Evolutionary conservation across 2,888 invertebrate species (phyloP), one percentile per base, ranked within the genome.

Genomic region (Drepana falcataria): DNA sequence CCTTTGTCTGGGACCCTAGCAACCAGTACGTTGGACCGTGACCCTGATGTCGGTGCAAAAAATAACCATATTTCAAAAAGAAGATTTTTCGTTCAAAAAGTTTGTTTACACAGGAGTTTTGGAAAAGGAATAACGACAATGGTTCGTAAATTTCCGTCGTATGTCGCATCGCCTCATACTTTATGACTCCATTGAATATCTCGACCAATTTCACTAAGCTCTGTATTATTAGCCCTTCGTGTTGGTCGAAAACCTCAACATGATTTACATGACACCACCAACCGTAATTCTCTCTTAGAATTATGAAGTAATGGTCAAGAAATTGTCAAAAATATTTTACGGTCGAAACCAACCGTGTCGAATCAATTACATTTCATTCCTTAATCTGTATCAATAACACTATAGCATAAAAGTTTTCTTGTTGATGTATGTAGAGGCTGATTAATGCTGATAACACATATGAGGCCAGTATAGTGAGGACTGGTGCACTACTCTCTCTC

Each of bases 251-350:
- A 86, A 88, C 85, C 85, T 83, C 86, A 85, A 79, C 65, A 79
- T 85, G 84, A 87, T 87, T 87, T 87, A 86, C 77, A 73, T 55
- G 79, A 77, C 76, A 79, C 71, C 66, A 59, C 66, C 63, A 68
- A 64, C 71, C 75, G 73, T 83, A 85, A 81, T 83, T 85, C 84
- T 87, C 21, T 21, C 21, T 21, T 21, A 21, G 21, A 21, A 21
- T 21, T 85, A 82, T 73, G 68, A 69, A 68, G 71, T 66, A 67
- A 68, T 66, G 51, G 66, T 67, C 67, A 60, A 68, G 77, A 75
- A 82, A 85, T 82, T 86, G 83, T 79, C 87, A 80, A 86, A 83
- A 77, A 85, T 87, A 82, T 78, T 86, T 89, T 87, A 90, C 81
- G 85, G 71, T 67, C 59, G 67, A 65, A 67, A 65, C 72, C 70